Evolutionary conservation across 2,888 invertebrate species (phyloP).

Genomic region (Zeuzera pyrina): DNA sequence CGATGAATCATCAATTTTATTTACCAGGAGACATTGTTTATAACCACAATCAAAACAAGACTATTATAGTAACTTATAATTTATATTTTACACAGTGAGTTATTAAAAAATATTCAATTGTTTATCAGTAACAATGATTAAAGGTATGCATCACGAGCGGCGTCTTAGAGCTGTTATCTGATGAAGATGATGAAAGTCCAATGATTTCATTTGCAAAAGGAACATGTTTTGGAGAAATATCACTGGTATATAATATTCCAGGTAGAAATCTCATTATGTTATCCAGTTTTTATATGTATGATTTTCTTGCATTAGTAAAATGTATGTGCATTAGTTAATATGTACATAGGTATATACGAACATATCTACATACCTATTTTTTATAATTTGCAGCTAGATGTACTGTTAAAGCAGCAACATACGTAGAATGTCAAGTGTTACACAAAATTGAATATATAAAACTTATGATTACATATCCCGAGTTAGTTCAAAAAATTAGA

Average conservation of each 20-base stretch:
- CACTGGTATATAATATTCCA: constrained; percentile 62
- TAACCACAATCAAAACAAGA: constrained; percentile 62
- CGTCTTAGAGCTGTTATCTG: constrained; percentile 61
- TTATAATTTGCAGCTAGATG: constrained; percentile 54
- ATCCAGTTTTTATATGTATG: no score
- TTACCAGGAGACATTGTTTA: constrained; percentile 67
- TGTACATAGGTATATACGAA: neutral
- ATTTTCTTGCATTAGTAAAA: no score
- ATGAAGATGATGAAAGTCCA: constrained; percentile 68
- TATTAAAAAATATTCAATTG: neutral
- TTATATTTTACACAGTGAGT: neutral
- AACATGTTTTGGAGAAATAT: constrained; percentile 68
- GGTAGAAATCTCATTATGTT: no score
- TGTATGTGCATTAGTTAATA: neutral
- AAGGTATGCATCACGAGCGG: constrained; percentile 66
- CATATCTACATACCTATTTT: constrained; percentile 8
- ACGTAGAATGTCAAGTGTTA: constrained; percentile 68
- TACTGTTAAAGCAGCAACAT: constrained; percentile 65
- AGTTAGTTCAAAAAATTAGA: constrained; percentile 42
- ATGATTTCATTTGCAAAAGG: constrained; percentile 68
- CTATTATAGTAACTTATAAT: constrained; percentile 48
- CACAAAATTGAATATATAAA: constrained; percentile 60
- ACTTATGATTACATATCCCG: constrained; percentile 63
- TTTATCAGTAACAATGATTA: neutral
- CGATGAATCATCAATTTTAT: constrained; percentile 68